A percentile compares a stretch with the other conserved stretches of the same genome.
These are phyloP conservation scores for Vidua chalybeata DNA, from an alignment of 2,113 vertebrate genomes.

Conservation along the genomic window DNA sequence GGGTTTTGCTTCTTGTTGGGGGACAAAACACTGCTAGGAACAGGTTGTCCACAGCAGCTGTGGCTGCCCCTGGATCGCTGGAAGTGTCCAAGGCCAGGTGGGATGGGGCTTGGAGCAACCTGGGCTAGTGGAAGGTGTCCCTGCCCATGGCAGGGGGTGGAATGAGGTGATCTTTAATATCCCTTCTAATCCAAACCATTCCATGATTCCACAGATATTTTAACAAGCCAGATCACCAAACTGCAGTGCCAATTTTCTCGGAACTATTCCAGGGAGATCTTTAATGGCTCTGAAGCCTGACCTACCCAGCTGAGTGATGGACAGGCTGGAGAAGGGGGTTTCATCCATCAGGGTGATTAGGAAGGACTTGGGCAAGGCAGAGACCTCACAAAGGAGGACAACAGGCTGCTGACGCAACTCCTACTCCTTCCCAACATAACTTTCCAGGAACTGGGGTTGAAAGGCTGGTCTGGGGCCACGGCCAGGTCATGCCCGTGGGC, in stretches of 20 bases:
- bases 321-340: not conserved
- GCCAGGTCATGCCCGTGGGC: not conserved
- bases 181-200: not conserved
- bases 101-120: fast-evolving
- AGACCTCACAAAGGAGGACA: fast-evolving
- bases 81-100: not conserved
- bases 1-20: not conserved
- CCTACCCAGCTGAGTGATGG: too few relatives aligned
- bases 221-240: not conserved
- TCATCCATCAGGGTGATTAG: too few relatives aligned
- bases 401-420: not conserved
- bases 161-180: not conserved
- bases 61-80: not conserved
- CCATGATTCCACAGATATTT: not conserved
- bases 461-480: not conserved
- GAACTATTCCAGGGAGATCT: fast-evolving
- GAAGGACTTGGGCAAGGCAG: not conserved
- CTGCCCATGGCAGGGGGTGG: not conserved
- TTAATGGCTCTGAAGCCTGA: not conserved
- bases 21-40: not conserved
- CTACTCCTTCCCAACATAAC: not conserved
- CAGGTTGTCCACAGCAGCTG: not conserved
- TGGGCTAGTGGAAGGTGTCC: not conserved
- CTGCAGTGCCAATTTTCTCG: not conserved
- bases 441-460: not conserved